Base-by-base conservation (phyloP, 1,140 invertebrate genomes). In the Dysdera silvatica region DNA sequence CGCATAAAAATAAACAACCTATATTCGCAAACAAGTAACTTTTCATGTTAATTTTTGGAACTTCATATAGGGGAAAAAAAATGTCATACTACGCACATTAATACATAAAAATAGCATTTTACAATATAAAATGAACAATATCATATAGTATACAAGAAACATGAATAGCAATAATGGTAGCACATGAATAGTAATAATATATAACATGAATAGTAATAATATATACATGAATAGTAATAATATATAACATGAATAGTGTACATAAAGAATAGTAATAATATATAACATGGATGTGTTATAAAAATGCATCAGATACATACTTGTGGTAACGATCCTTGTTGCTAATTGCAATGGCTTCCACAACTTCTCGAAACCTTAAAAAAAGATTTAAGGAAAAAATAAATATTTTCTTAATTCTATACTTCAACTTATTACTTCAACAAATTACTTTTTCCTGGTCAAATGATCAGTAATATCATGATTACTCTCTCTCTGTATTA, bases 251-350 rank as follows among this genome's bases (percentile, higher is more conserved):
- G 6, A n/a, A 6, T n/a, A 6, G 41, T 20, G 6, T n/a, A 18
- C 7, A 45, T 45, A 7, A 45, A 45, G 23, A 10, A n/a, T 45
- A 7, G 23, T 45, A 10, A 45, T 18, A 14, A n/a, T 8, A 18
- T 10, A 45, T 7, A n/a, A 45, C 23, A 45, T 10, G 7, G 18
- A 45, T 53, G 10, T 20, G 23, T 53, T 3, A 14, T 24, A 16
- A 31, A 67, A 57, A 24, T 43, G 7, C 7, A 41, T 33, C 16
- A 43, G 29, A 28, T 60, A 76, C 74, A 77, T 78, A 84, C 82
- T 85, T 81, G 70, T 92, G 88, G 72, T 89, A 88, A 63, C 86
- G 85, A 61, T 85, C 80, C 61, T 86, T 80, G 75, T 88, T 85
- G 57, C 81, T 84, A 65, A 84, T 80, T 56, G 92, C 89, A 51